phyloP scores from a whole-genome alignment of 2,113 vertebrate genomes.

The Suricata suricatta region DNA sequence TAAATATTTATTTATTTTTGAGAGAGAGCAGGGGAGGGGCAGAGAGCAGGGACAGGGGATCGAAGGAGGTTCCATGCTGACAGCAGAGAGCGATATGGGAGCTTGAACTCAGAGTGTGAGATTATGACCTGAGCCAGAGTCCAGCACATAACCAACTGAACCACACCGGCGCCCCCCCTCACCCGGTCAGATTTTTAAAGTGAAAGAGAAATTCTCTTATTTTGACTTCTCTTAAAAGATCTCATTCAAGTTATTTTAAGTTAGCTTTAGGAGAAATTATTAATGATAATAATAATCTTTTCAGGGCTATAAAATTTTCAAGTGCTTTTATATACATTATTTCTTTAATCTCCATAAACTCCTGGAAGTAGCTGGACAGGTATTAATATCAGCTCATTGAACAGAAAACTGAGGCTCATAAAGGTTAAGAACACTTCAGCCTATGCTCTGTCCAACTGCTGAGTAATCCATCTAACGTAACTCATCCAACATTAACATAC shows the following conservation, averaged over 20 bases:
- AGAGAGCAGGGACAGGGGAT: too few relatives aligned
- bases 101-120: neutral
- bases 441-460: neutral
- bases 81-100: too few relatives aligned
- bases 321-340: neutral
- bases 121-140: too few relatives aligned
- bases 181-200: neutral
- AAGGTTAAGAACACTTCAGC: neutral
- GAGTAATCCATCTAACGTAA: neutral
- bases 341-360: constrained; percentile 35
- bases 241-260: constrained; percentile 31
- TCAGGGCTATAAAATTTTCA: neutral
- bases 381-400: neutral
- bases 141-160: too few relatives aligned
- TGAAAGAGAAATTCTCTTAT: constrained; percentile 25
- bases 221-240: constrained; percentile 27
- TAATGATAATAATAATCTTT: neutral
- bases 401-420: neutral
- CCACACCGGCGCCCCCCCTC: too few relatives aligned
- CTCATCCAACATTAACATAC: neutral
- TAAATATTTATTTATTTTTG: too few relatives aligned
- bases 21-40: too few relatives aligned
- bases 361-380: neutral
- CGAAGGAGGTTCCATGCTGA: too few relatives aligned
- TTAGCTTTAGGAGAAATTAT: neutral